Evolutionary conservation across 2,113 vertebrate genomes (phyloP).

Genomic region (Tursiops truncatus): DNA sequence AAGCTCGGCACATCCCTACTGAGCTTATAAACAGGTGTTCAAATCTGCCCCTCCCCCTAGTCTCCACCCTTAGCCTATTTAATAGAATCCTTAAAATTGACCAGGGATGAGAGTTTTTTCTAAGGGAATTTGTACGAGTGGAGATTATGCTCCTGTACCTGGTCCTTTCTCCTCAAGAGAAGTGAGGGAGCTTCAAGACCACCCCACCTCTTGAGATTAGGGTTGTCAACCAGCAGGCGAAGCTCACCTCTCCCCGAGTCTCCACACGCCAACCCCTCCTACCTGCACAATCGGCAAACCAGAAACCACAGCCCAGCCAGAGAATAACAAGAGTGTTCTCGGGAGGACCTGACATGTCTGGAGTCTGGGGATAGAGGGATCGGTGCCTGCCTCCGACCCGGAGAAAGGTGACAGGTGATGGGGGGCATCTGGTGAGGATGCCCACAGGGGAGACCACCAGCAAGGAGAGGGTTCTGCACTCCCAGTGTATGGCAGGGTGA

Average conservation of each 20-base stretch:
- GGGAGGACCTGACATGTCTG: rapidly evolving
- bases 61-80: rapidly evolving
- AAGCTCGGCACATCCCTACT: rapidly evolving
- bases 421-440: rapidly evolving
- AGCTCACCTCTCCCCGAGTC: neutral
- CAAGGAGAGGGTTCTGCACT: neutral
- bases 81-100: neutral
- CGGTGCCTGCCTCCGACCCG: neutral
- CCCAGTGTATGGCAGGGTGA: neutral
- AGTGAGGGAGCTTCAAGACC: neutral
- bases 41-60: rapidly evolving
- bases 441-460: neutral
- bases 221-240: neutral
- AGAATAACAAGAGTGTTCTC: neutral
- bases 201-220: rapidly evolving
- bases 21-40: neutral
- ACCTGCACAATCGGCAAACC: rapidly evolving
- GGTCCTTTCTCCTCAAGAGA: neutral
- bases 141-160: no score
- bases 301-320: neutral
- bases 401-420: neutral
- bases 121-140: rapidly evolving
- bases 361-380: neutral
- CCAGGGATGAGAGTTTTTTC: neutral
- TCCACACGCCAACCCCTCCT: rapidly evolving